These are phyloP conservation scores for Aphidius ervi DNA, from an alignment of 1,140 invertebrate genomes.

Conservation along the genomic window DNA sequence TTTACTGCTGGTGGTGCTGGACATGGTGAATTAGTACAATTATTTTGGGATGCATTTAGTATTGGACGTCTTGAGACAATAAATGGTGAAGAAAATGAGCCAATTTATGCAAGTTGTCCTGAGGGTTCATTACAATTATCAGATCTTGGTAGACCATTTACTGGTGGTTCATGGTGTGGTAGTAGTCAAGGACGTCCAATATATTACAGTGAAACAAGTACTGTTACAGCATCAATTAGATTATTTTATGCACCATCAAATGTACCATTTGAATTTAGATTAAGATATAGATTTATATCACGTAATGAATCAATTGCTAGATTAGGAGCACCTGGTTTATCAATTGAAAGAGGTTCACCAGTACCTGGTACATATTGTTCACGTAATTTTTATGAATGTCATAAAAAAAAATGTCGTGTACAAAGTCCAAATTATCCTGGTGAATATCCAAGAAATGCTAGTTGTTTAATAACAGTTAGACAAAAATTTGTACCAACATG, in stretches of 20 bases:
- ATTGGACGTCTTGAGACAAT: slow-evolving; percentile 67
- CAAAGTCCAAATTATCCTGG: slow-evolving; percentile 90
- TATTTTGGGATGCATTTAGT: slow-evolving; percentile 79
- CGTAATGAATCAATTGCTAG: slow-evolving; percentile 70
- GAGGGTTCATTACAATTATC: slow-evolving; percentile 81
- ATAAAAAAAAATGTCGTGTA: slow-evolving; percentile 73
- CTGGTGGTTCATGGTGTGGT: slow-evolving; percentile 81
- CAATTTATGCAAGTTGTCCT: slow-evolving; percentile 62
- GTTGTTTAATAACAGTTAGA: slow-evolving; percentile 74
- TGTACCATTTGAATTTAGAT: slow-evolving; percentile 68
- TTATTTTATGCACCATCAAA: slow-evolving; percentile 64
- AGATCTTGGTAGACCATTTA: slow-evolving; percentile 75
- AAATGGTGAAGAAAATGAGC: slow-evolving; percentile 46
- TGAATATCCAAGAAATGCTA: slow-evolving; percentile 84
- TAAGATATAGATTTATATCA: slow-evolving; percentile 75
- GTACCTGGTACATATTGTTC: slow-evolving; percentile 85
- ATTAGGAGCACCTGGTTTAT: slow-evolving; percentile 67
- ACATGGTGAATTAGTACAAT: slow-evolving; percentile 79
- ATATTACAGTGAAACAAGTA: slow-evolving; percentile 82
- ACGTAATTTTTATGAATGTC: slow-evolving; percentile 81
- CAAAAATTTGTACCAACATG: slow-evolving; percentile 80
- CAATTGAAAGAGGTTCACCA: slow-evolving; percentile 71
- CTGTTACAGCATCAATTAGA: slow-evolving; percentile 71
- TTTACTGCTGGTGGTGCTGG: slow-evolving; percentile 81
- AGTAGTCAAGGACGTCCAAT: slow-evolving; percentile 67